Evolutionary conservation across 2,797 vertebrate genomes (phyloP).

Genomic region (Rachycentron canadum): DNA sequence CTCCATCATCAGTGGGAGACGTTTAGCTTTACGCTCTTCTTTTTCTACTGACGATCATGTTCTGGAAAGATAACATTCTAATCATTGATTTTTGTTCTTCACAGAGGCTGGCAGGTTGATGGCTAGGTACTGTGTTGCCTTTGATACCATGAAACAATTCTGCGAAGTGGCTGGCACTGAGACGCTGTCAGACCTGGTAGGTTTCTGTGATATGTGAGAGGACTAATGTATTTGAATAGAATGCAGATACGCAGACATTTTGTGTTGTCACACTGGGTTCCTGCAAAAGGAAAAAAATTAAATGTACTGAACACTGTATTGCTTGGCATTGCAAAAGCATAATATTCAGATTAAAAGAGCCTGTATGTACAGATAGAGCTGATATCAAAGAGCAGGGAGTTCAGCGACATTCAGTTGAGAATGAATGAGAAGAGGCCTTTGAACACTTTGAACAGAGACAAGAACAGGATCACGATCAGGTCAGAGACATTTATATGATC

Average conservation of each 20-base stretch:
- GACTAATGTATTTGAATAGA: constrained; percentile 3
- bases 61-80: neutral
- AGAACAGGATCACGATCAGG: constrained; percentile 94
- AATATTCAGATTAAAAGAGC: neutral
- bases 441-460: constrained; percentile 94
- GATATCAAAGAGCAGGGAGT: constrained; percentile 92
- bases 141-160: constrained; percentile 96
- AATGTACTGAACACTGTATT: neutral
- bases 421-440: constrained; percentile 93
- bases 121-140: constrained; percentile 95
- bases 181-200: constrained; percentile 93
- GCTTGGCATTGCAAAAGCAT: neutral
- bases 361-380: constrained; percentile 86
- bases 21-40: neutral
- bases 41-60: neutral
- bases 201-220: constrained; percentile 22
- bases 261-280: neutral
- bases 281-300: neutral
- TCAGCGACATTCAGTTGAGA: constrained; percentile 92
- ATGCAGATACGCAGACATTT: neutral
- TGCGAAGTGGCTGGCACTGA: constrained; percentile 89
- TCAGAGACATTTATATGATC: constrained; percentile 61
- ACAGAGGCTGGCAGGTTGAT: constrained; percentile 94
- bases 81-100: constrained; percentile 8
- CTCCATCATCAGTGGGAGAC: neutral